These are phyloP conservation scores for Misgurnus anguillicaudatus DNA, from an alignment of 2,113 vertebrate species.

Conservation along the genomic window DNA sequence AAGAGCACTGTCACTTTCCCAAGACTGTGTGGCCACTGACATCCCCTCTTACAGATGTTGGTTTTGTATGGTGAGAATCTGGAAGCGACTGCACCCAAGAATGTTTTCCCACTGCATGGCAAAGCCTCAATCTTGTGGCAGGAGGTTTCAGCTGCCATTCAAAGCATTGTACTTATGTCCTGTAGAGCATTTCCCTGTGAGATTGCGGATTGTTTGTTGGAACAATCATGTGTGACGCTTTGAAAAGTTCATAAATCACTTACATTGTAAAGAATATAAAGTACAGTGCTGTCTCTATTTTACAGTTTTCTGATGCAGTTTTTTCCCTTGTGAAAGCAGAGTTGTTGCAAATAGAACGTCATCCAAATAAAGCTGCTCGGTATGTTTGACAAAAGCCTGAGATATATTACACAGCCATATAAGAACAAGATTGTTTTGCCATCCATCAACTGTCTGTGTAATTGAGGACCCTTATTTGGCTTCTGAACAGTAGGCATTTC, in stretches of 20 bases:
- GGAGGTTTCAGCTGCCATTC: conserved; percentile 44
- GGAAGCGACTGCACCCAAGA: conserved; percentile 36
- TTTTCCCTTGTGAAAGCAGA: conserved; percentile 39
- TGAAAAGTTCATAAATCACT: conserved; percentile 58
- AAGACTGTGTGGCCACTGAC: conserved; percentile 42
- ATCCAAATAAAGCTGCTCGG: background rate
- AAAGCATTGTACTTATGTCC: conserved; percentile 59
- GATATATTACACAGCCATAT: background rate
- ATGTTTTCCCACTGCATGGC: conserved; percentile 45
- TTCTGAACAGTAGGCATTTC: background rate
- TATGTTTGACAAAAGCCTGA: conserved; percentile 12
- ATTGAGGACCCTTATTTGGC: background rate
- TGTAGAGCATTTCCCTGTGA: conserved; percentile 58
- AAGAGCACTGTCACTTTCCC: conserved; percentile 44
- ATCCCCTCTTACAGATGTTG: conserved; percentile 38
- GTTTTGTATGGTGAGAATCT: conserved; percentile 49
- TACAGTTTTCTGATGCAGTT: background rate
- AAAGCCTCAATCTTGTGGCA: conserved; percentile 44
- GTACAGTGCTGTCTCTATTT: conserved; percentile 34
- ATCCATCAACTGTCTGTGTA: conserved; percentile 36
- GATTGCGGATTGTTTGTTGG: conserved; percentile 57
- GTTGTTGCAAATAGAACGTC: background rate
- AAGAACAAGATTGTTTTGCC: conserved; percentile 25
- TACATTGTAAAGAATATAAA: conserved; percentile 39
- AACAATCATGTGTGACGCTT: conserved; percentile 54